These are phyloP conservation scores for Mirounga angustirostris DNA, from an alignment of 2,113 vertebrate genomes.

Conservation along the genomic window DNA sequence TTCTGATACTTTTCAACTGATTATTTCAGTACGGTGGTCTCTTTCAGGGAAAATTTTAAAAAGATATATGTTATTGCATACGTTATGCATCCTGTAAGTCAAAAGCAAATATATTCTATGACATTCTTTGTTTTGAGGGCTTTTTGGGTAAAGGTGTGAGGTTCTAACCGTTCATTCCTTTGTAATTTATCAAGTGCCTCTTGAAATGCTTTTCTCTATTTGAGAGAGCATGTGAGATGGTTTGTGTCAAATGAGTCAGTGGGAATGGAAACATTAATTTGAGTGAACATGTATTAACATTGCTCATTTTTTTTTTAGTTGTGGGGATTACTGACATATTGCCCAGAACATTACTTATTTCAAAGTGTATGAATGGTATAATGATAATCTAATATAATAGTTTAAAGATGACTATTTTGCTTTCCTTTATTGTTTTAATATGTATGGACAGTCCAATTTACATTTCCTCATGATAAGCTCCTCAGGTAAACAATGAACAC, in stretches of 20 bases:
- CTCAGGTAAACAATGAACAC: background rate
- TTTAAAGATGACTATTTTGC: background rate
- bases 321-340: background rate
- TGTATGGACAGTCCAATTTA: background rate
- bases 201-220: background rate
- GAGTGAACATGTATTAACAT: background rate
- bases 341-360: background rate
- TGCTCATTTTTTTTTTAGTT: background rate
- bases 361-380: background rate
- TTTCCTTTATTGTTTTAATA: slow-evolving; percentile 37
- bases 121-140: background rate
- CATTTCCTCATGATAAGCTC: background rate
- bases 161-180: background rate
- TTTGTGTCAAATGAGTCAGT: background rate
- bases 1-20: slow-evolving; percentile 22
- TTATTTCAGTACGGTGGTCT: background rate
- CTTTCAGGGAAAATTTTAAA: background rate
- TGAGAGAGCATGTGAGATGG: background rate
- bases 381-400: background rate
- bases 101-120: background rate
- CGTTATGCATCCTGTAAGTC: background rate
- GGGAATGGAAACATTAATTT: background rate
- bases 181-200: background rate
- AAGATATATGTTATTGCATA: background rate
- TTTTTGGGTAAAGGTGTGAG: background rate